Evolutionary conservation across 1,140 invertebrate genomes (phyloP), one percentile per base, ranked within the genome.

Genomic region (Alviniconcha marisindica): DNA sequence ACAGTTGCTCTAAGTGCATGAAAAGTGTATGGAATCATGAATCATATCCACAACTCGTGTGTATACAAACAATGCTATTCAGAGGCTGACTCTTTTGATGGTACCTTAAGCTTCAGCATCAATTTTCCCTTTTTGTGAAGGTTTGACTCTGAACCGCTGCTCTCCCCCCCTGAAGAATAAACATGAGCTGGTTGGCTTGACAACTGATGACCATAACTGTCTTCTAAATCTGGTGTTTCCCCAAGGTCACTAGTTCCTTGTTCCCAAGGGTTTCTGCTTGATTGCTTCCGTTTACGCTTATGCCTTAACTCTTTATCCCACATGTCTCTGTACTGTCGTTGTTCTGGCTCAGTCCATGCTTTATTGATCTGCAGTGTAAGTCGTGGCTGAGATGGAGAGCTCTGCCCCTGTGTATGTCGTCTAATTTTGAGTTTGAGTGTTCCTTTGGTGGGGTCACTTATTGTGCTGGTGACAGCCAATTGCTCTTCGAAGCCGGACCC

Each of bases 381-480:
- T 21, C 69, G 79, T 82, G 69, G 51, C 54, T 80, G 84, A 63
- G 76, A 84, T 38, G 56, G 82, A 63, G 73, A 79, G 69, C 28
- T 73, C 42, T 69, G 66, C 63, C 63, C 24, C 56, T 56, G 54
- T 42, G 48, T 40, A 60, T 86, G 48, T 87, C 88, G 66, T 87
- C 83, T 89, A 48, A 93, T 93, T 63, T 91, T 93, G 56, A 93
- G 81, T 84, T 93, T 93, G 28, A 93, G 54, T 14, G 82, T 92
- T 28, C 93, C 93, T 71, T 89, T 86, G 28, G 85, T 86, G 15
- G 92, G 90, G 83, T 92, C 91, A 83, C 87, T 89, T 44, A 91
- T 88, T 15, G 89, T 91, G 76, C 88, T 90, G 84, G 89, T 90
- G 2, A 91, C 87, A 60, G 89, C 88, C 21, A 92, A 66, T 66